Evolutionary conservation across 2,888 invertebrate species (phyloP), one percentile per base, ranked within the genome.

Genomic region (Lasioglossum zephyrum): DNA sequence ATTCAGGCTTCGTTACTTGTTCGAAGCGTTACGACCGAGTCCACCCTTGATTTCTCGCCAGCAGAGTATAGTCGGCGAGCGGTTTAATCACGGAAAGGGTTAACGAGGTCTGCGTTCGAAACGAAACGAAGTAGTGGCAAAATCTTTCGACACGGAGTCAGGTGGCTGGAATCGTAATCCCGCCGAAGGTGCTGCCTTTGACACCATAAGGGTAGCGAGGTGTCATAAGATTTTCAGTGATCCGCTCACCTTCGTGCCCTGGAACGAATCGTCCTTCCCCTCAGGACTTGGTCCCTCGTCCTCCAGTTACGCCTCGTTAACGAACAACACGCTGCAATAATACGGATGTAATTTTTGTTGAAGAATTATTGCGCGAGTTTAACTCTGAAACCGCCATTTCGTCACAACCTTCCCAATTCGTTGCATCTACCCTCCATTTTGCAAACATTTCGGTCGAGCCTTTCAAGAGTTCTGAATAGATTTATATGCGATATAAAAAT

Each of bases 171-270:
- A 86, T 87, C 87, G 85, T 89, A 88, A 90, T 91, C 80, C 86
- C 57, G 72, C 70, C 60, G 84, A 78, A 70, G 86, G 85, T 85
- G 89, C 78, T 77, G 84, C 39, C 85, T 89, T 92, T 91, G 87
- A 92, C 92, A 93, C 93, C 93, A 93, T 93, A 93, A 93, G 93
- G 93, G 89, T 87, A 92, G 91, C 92, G 92, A 91, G 88, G 90
- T 92, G 89, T 89, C 88, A 79, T 87, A 73, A 84, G 76, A 82
- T 77, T 73, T 78, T 82, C 74, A 22, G 11, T 72, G 74, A 73
- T 49, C 31, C 41, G 83, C 66, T 73, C 36, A 31, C 31, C 18
- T 73, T 78, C 60, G 82, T 76, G 80, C 22, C 75, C 86, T 73
- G 85, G 88, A 89, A 90, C 91, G 87, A 90, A 90, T 90, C 41